Evolutionary conservation across 2,113 vertebrate species (phyloP).

Genomic region (Percopsis transmontana): DNA sequence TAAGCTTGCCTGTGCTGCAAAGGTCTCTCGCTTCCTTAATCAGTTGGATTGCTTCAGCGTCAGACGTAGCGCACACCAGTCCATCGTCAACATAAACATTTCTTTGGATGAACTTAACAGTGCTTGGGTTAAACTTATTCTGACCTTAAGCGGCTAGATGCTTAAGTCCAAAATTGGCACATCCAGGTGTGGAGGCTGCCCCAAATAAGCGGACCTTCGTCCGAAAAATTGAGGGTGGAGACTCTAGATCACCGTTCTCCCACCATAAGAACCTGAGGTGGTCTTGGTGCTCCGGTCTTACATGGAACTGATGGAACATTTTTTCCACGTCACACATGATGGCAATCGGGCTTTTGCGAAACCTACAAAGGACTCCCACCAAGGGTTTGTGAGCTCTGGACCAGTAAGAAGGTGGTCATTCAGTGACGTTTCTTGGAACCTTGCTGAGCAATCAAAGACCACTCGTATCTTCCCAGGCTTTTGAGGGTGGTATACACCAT

Average conservation of each 20-base stretch:
- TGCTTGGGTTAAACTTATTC: no score
- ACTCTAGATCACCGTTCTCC: no score
- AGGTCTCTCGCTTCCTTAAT: slow-evolving; percentile 26
- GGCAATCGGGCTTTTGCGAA: not conserved
- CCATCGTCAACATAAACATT: slow-evolving; percentile 16
- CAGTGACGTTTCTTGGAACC: no score
- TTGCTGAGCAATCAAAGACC: not conserved
- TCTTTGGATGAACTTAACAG: no score
- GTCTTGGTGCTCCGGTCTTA: not conserved
- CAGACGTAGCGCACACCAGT: not conserved
- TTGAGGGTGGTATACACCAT: not conserved
- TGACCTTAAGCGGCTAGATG: no score
- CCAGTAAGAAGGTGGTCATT: no score
- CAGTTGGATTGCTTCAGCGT: slow-evolving; percentile 14
- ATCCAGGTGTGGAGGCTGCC: no score
- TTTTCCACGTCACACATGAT: not conserved
- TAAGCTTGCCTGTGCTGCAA: slow-evolving; percentile 7
- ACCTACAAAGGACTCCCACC: not conserved
- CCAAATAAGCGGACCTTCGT: no score
- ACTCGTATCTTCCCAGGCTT: not conserved
- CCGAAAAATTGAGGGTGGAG: no score
- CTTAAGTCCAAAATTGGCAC: no score
- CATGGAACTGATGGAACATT: slow-evolving; percentile 4
- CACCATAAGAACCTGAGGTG: slow-evolving; percentile 1
- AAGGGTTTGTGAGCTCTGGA: no score